Conservation (phyloP, 2,888 invertebrate genomes). For the Drosophila robusta region DNA sequence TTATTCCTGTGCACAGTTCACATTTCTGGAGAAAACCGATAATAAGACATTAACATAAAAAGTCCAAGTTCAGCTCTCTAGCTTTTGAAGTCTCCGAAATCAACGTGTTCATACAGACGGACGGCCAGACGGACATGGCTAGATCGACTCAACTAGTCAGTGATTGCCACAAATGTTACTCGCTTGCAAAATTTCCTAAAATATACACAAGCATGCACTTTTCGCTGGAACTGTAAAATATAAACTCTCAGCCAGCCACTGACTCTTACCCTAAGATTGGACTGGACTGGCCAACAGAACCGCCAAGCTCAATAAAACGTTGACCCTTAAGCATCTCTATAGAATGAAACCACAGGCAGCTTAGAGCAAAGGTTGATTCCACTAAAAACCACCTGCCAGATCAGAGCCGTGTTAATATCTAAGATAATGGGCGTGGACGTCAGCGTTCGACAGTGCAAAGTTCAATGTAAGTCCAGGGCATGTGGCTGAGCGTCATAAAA, state of each 20-base stretch:
- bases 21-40: too few species aligned
- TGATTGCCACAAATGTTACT: too few species aligned
- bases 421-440: conserved; percentile 23
- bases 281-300: conserved; percentile 35
- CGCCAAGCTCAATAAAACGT: conserved; percentile 66
- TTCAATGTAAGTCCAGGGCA: conserved; percentile 30
- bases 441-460: conserved; percentile 10
- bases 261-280: conserved; percentile 14
- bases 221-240: too few species aligned
- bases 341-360: conserved; percentile 48
- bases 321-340: conserved; percentile 73
- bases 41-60: too few species aligned
- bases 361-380: conserved; percentile 25
- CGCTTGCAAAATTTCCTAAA: conserved; percentile 29
- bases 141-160: too few species aligned
- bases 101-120: too few species aligned
- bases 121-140: too few species aligned
- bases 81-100: too few species aligned
- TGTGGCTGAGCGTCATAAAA: conserved; percentile 48
- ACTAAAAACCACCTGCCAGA: conserved; percentile 30
- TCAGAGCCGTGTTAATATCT: conserved; percentile 6
- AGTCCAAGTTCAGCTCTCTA: too few species aligned
- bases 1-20: too few species aligned
- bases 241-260: not conserved
- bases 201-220: conserved; percentile 13